Evolutionary conservation across 2,113 vertebrate genomes (phyloP).

Genomic region (Pseudopipra pipra): DNA sequence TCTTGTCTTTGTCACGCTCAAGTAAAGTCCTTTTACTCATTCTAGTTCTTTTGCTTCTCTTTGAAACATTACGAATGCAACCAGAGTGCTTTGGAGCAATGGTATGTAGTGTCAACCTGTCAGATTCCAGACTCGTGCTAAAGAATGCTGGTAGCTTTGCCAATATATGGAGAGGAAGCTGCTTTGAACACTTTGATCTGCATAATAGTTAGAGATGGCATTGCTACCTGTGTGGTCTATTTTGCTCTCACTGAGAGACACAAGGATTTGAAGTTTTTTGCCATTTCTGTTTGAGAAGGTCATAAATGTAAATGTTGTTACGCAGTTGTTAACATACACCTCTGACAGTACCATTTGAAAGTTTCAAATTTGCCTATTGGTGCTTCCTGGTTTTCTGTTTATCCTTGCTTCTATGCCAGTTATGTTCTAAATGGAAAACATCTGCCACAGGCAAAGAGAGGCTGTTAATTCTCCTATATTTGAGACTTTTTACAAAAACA

Average conservation of each 20-base stretch:
- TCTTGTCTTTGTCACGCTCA: background rate
- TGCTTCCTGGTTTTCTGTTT: background rate
- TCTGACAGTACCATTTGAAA: background rate
- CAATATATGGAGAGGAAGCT: constrained; percentile 42
- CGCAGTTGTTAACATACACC: background rate
- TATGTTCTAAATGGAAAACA: background rate
- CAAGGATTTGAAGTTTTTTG: background rate
- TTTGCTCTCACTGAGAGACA: background rate
- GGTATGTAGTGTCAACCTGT: constrained; percentile 46
- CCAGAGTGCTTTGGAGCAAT: background rate
- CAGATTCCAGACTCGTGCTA: constrained; percentile 7
- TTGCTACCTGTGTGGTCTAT: constrained; percentile 55
- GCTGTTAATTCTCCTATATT: background rate
- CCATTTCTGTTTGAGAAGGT: background rate
- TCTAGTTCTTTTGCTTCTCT: background rate
- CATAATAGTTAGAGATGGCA: background rate
- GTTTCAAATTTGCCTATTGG: background rate
- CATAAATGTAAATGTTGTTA: background rate
- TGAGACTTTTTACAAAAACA: background rate
- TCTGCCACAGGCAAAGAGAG: background rate
- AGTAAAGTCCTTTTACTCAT: background rate
- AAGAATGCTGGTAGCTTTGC: constrained; percentile 48
- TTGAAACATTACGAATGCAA: background rate
- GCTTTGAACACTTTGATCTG: constrained; percentile 8
- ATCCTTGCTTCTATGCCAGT: background rate